phyloP scores from a whole-genome alignment of 2,888 invertebrate genomes.

The Mesorhabditis spiculigera region DNA sequence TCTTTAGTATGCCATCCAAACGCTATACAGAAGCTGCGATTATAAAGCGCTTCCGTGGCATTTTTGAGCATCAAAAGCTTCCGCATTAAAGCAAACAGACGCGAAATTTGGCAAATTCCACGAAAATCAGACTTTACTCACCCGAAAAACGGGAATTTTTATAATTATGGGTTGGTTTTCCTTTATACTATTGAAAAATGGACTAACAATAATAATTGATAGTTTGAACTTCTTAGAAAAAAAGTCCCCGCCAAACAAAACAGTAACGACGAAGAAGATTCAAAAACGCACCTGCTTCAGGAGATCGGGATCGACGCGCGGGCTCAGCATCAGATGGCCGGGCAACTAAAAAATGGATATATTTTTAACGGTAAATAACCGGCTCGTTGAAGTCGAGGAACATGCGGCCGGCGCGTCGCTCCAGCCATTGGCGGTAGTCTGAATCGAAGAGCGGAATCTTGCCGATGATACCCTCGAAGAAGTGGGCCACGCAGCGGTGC shows the following conservation, averaged over 20 bases:
- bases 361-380: neutral
- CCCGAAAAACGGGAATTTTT: neutral
- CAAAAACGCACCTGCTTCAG: constrained; percentile 34
- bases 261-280: too few relatives aligned
- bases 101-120: neutral
- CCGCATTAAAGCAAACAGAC: too few relatives aligned
- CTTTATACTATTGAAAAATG: too few relatives aligned
- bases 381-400: constrained; percentile 42
- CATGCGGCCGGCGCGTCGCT: constrained; percentile 44
- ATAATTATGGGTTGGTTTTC: neutral
- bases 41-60: too few relatives aligned
- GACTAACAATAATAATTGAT: too few relatives aligned
- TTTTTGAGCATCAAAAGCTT: neutral
- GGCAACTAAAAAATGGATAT: constrained; percentile 34
- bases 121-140: neutral
- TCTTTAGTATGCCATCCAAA: neutral
- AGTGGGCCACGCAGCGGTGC: constrained; percentile 40
- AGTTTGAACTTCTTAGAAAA: too few relatives aligned
- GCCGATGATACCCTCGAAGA: constrained; percentile 40
- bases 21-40: too few relatives aligned
- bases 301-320: constrained; percentile 52
- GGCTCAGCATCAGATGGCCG: constrained; percentile 68
- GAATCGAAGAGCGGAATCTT: constrained; percentile 33
- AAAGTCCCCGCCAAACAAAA: too few relatives aligned
- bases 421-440: constrained; percentile 52